Base-by-base conservation (phyloP, 1,140 invertebrate species). In the Delia radicum region DNA sequence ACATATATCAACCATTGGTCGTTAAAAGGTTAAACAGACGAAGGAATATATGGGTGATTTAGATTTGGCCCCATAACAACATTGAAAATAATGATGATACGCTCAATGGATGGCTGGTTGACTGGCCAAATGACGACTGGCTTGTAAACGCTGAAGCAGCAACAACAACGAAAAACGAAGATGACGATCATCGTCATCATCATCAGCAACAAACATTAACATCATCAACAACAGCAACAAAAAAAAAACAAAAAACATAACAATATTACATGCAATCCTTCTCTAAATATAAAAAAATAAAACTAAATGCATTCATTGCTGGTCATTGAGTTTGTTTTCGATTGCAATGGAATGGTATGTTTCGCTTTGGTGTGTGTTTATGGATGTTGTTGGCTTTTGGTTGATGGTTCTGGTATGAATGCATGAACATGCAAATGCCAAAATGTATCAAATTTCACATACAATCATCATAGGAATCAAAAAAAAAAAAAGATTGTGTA, bases 361-460 rank as follows among this genome's bases (percentile, higher is more conserved):
- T 33, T 7, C 33, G 37, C 37, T 15, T 5, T 42, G 37, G 37
- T 1, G 3, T 42, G 37, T 15, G n/a, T 42, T 10, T 42, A 15
- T 42, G 12, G 6, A n/a, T n/a, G n/a, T 42, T 42, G 37, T 42
- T 42, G 37, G 37, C 37, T 42, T 42, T 42, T 42, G 37, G 37
- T 42, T 42, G 37, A 42, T 42, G 37, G 37, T 42, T 42, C 37
- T 21, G 29, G 65, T 33, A 33, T 69, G 65, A 55, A 67, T 48
- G 42, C 24, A 48, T 55, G 65, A 72, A 75, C 74, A 75, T 75
- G 74, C 74, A 67, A 75, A 75, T 75, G 74, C 67, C 74, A 75
- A 75, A 75, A 75, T 75, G 74, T 75, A 75, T 75, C 74, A 75
- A 71, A 75, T 75, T 75, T 75, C 74, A 75, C 74, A 61, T 67